phyloP scores from a whole-genome alignment of 2,797 vertebrate species.

The Darevskia mixta region DNA sequence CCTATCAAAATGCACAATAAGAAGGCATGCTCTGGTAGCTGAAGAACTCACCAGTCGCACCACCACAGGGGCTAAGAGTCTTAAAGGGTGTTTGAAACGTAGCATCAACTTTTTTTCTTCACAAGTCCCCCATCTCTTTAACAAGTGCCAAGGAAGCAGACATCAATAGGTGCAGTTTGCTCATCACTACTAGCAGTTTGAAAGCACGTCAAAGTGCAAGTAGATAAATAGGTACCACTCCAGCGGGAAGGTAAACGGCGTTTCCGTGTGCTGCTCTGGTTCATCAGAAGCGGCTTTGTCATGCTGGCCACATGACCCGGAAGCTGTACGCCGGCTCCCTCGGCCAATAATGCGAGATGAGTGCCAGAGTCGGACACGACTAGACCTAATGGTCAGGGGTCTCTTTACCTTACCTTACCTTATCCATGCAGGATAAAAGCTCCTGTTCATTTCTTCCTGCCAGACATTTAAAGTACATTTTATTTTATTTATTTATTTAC shows the following conservation, averaged over 20 bases:
- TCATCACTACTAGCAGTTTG: background rate
- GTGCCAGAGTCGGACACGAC: too few species aligned
- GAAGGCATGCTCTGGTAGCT: background rate
- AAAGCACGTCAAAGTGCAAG: too few species aligned
- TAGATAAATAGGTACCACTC: too few species aligned
- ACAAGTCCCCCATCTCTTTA: background rate
- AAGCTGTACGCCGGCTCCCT: too few species aligned
- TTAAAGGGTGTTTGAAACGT: background rate
- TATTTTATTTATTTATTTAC: too few species aligned
- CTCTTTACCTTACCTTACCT: too few species aligned
- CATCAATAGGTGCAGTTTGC: background rate
- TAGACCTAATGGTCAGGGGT: too few species aligned
- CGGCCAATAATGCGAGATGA: too few species aligned
- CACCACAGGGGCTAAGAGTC: background rate
- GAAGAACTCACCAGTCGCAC: background rate
- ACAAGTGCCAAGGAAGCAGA: background rate
- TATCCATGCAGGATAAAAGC: background rate
- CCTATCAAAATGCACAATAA: slow-evolving; percentile 2
- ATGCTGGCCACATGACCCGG: too few species aligned
- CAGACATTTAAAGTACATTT: background rate
- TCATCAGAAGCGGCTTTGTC: too few species aligned
- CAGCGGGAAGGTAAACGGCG: too few species aligned
- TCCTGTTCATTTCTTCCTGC: background rate
- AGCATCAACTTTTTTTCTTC: background rate
- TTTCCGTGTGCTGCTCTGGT: too few species aligned